phyloP scores from a whole-genome alignment of 2,888 invertebrate genomes.

The Drosophila tanythrix region DNA sequence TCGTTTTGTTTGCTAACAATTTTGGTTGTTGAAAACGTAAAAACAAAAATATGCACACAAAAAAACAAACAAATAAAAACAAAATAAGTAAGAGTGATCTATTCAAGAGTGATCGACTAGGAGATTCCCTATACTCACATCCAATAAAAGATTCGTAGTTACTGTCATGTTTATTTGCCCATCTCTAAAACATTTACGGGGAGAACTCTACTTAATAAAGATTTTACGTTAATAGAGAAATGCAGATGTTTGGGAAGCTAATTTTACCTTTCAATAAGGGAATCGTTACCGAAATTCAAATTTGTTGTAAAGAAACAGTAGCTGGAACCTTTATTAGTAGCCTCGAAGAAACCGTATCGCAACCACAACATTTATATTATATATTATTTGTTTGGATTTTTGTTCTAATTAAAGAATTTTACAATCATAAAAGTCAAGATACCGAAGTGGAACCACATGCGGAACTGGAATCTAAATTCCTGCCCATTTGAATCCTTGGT shows the following conservation, averaged over 20 bases:
- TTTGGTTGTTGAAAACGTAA: conserved; percentile 46
- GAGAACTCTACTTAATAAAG: neutral
- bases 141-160: neutral
- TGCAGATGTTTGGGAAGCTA: neutral
- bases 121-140: neutral
- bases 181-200: neutral
- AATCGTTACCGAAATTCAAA: neutral
- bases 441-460: neutral
- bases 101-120: neutral
- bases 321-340: neutral
- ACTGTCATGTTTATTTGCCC: neutral
- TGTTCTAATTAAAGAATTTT: neutral
- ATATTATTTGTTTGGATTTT: neutral
- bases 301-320: neutral
- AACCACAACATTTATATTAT: neutral
- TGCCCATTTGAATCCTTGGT: neutral
- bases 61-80: conserved; percentile 13
- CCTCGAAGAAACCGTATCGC: neutral
- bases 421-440: neutral
- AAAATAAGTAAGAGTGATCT: conserved; percentile 3
- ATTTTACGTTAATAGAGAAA: neutral
- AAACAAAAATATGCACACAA: conserved; percentile 1
- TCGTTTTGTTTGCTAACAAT: conserved; percentile 59
- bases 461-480: neutral
- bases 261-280: neutral